phyloP scores from a whole-genome alignment of 2,888 invertebrate genomes.

The Chrysolina oricalcia region DNA sequence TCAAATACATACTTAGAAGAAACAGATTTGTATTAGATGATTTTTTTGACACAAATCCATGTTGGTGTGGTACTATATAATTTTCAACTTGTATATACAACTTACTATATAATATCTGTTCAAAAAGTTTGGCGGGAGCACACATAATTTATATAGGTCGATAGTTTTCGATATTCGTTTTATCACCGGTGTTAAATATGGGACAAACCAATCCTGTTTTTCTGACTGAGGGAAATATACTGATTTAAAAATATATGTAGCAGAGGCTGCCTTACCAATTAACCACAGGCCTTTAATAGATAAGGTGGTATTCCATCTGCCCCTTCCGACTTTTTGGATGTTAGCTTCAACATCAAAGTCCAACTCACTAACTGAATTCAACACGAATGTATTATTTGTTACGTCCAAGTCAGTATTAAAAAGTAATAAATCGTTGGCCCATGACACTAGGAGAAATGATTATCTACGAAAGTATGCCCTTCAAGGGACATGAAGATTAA shows the following conservation, averaged over 20 bases:
- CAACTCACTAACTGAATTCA: no score
- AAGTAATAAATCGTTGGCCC: no score
- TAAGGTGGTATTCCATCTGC: neutral
- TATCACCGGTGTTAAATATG: no score
- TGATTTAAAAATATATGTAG: neutral
- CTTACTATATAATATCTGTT: conserved; percentile 3
- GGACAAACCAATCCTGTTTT: neutral
- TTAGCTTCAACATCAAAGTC: neutral
- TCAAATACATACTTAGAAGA: no score
- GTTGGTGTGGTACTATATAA: neutral
- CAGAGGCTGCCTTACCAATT: neutral
- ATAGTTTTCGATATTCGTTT: no score
- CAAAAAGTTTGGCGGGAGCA: neutral
- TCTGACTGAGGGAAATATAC: neutral
- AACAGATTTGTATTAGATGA: no score
- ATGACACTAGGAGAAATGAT: no score
- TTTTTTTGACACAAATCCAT: no score
- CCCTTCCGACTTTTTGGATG: neutral
- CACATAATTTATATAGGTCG: no score
- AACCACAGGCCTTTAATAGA: neutral
- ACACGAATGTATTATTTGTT: no score
- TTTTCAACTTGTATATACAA: neutral
- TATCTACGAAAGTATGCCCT: no score
- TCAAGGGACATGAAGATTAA: no score
- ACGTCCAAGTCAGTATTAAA: neutral